Conservation (phyloP, 2,113 vertebrate species). For the Seriola rivoliana region DNA sequence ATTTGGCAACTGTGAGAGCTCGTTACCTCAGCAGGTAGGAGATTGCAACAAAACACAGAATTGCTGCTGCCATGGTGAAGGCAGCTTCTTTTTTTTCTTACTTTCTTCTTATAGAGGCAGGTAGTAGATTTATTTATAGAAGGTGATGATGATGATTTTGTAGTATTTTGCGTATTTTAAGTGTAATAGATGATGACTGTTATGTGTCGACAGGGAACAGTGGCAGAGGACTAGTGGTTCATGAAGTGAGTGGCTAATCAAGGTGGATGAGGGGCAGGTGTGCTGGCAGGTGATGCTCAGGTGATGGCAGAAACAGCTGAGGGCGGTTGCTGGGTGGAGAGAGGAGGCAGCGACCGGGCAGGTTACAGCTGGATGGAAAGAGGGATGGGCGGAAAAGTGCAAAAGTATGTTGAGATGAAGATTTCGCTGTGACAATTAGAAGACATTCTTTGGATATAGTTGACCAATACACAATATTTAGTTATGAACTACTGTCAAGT, state of each 20-base stretch:
- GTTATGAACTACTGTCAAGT: no score
- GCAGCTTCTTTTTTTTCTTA: not conserved
- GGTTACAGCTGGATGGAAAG: not conserved
- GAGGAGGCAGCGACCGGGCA: conserved; percentile 4
- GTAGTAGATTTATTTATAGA: not conserved
- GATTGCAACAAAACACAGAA: conserved; percentile 18
- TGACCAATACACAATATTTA: not conserved
- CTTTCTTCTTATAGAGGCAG: not conserved
- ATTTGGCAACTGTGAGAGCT: conserved; percentile 36
- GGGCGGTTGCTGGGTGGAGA: conserved; percentile 21
- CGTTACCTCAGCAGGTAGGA: conserved; percentile 47
- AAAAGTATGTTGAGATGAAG: not conserved
- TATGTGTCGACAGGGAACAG: not conserved
- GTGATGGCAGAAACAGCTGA: conserved; percentile 44
- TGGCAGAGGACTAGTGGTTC: conserved; percentile 16
- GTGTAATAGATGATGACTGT: not conserved
- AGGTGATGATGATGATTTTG: not conserved
- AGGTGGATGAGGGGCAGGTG: conserved; percentile 54
- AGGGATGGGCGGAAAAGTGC: not conserved
- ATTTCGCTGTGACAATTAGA: not conserved
- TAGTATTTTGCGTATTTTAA: not conserved
- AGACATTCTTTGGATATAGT: not conserved
- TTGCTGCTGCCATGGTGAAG: conserved; percentile 13
- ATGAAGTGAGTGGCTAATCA: conserved; percentile 50
- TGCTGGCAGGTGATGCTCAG: conserved; percentile 55